phyloP scores from a whole-genome alignment of 1,140 invertebrate genomes.

The Ptiloglossa arizonensis region DNA sequence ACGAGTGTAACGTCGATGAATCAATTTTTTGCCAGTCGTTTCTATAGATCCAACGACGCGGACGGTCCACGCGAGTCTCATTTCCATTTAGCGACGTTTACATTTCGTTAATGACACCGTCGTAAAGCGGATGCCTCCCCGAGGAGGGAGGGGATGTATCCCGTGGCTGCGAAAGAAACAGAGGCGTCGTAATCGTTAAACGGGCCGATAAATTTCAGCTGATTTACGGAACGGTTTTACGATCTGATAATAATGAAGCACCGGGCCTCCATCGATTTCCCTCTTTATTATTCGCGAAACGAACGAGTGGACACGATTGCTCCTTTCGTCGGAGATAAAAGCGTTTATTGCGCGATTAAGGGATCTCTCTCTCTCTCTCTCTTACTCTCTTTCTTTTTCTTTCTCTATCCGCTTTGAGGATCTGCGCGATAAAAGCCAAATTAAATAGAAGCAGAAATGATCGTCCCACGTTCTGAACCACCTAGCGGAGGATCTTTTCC shows the following conservation, averaged over 20 bases:
- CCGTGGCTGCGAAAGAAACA: conserved; percentile 1
- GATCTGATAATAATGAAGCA: conserved; percentile 41
- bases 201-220: conserved; percentile 25
- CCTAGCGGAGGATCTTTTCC: no score
- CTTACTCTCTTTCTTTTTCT: no score
- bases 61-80: not conserved
- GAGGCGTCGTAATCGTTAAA: conserved; percentile 30
- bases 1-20: not conserved
- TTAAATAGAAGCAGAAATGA: no score
- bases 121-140: conserved; percentile 15
- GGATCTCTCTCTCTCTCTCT: no score
- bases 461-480: no score
- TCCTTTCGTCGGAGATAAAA: conserved; percentile 28
- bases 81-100: conserved; percentile 26
- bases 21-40: not conserved
- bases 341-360: conserved; percentile 38
- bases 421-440: no score
- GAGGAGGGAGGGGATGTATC: not conserved
- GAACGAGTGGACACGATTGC: not conserved
- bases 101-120: conserved; percentile 35
- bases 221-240: conserved; percentile 26
- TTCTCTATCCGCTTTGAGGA: no score
- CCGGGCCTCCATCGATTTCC: conserved; percentile 14
- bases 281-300: conserved; percentile 6
- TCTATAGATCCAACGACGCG: not conserved